phyloP scores from a whole-genome alignment of 2,113 vertebrate species.

The Sialia sialis region DNA sequence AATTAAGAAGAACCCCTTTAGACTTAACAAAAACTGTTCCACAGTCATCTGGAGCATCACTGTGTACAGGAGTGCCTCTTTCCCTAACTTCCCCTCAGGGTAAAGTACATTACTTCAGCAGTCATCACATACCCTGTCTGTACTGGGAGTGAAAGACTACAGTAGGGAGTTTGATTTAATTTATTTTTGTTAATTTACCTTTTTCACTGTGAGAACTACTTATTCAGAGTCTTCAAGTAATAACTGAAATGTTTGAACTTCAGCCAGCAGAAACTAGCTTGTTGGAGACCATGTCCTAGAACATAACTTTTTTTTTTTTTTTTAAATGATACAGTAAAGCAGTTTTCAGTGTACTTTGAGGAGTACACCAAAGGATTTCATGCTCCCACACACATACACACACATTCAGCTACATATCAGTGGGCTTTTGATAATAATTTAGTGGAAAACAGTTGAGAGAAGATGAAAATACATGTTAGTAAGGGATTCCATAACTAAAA shows the following conservation, averaged over 20 bases:
- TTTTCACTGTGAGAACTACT: not conserved
- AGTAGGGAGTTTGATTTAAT: not conserved
- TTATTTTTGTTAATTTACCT: constrained; percentile 27
- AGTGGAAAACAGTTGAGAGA: not conserved
- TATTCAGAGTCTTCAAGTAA: not conserved
- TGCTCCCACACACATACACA: not conserved
- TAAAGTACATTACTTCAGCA: constrained; percentile 17
- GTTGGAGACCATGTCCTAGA: not conserved
- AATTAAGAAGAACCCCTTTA: constrained; percentile 30
- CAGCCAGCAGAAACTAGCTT: not conserved
- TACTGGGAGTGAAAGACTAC: constrained; percentile 1
- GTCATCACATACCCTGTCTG: not conserved
- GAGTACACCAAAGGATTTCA: not conserved
- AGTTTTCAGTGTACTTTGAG: not conserved
- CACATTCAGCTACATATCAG: not conserved
- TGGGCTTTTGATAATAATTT: not conserved
- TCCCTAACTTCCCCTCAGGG: constrained; percentile 10
- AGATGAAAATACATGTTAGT: not conserved
- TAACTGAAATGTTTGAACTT: not conserved
- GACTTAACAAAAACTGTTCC: constrained; percentile 12
- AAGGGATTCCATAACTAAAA: not conserved
- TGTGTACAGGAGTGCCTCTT: constrained; percentile 9
- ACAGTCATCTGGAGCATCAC: constrained; percentile 6
- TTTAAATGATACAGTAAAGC: not conserved
- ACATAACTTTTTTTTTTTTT: not conserved